Percentiles rank a stretch among this genome's conserved stretches.
phyloP scores from a whole-genome alignment of 2,888 invertebrate species.

The Folsomia manolachei region DNA sequence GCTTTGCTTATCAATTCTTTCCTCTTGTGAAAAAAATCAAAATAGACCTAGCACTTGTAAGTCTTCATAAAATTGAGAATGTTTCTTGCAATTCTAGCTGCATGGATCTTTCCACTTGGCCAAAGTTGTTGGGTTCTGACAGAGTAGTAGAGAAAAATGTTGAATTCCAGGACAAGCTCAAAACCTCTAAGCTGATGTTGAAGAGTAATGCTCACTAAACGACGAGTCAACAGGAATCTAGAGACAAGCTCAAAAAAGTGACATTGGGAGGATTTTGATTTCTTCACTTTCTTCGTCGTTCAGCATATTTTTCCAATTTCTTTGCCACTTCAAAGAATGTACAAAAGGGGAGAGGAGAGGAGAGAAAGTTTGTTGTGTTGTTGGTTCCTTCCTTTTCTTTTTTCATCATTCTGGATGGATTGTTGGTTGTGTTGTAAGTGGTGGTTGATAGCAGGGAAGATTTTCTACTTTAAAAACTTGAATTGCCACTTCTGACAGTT shows the following conservation, averaged over 20 bases:
- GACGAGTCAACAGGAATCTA: background rate
- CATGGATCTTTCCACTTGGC: background rate
- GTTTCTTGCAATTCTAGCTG: background rate
- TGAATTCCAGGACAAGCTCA: background rate
- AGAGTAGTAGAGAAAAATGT: background rate
- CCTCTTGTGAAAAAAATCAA: too few species aligned
- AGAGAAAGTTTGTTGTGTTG: slow-evolving; percentile 3
- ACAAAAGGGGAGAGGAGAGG: slow-evolving; percentile 9
- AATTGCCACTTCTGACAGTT: background rate
- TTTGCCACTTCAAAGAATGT: slow-evolving; percentile 11
- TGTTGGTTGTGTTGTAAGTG: background rate
- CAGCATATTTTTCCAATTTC: slow-evolving; percentile 13
- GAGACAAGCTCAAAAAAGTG: background rate
- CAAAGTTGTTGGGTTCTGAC: background rate
- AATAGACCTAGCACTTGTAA: too few species aligned
- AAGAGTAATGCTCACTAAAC: slow-evolving; percentile 2
- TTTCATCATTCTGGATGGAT: too few species aligned
- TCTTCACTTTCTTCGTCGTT: background rate
- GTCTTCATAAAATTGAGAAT: slow-evolving; percentile 4
- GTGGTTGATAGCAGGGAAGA: background rate
- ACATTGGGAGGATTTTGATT: background rate
- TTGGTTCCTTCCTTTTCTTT: background rate
- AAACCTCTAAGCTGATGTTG: background rate
- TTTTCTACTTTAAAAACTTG: background rate
- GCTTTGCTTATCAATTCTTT: background rate